Conservation (phyloP, 2,797 vertebrate species). For the Phrynocephalus vlangalii region DNA sequence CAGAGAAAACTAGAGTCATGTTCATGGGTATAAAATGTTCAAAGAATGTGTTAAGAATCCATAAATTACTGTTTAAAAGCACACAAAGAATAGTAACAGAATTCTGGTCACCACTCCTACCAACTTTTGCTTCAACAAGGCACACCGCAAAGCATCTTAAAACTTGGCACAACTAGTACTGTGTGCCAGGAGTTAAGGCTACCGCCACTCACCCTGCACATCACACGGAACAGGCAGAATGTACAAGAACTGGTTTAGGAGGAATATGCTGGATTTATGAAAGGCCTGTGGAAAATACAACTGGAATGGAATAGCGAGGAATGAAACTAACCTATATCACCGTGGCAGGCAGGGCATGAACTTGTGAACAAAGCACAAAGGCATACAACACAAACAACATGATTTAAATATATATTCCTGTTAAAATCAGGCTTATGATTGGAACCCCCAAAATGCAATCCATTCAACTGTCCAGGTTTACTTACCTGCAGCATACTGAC, state of each 20-base stretch:
- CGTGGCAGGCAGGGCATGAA: not conserved
- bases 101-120: not conserved
- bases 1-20: not conserved
- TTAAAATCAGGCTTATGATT: slow-evolving; percentile 12
- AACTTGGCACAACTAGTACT: not conserved
- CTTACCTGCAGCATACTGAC: slow-evolving; percentile 99
- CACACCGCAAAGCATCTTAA: not conserved
- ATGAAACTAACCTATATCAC: not conserved
- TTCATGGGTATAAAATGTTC: not conserved
- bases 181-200: not conserved
- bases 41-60: not conserved
- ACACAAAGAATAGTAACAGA: too few relatives aligned
- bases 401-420: not conserved
- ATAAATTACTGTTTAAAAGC: not conserved
- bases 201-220: not conserved
- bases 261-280: not conserved
- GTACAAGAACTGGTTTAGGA: not conserved
- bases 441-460: slow-evolving; percentile 39
- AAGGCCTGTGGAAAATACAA: not conserved
- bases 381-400: rapidly evolving
- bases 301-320: not conserved
- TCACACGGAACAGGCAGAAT: not conserved
- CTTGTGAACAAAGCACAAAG: not conserved
- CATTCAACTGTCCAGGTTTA: slow-evolving; percentile 16
- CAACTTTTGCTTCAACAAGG: not conserved